Percentiles rank a stretch among this genome's conserved stretches.
phyloP scores from a whole-genome alignment of 2,797 vertebrate species.

The Phaenicophaeus curvirostris region DNA sequence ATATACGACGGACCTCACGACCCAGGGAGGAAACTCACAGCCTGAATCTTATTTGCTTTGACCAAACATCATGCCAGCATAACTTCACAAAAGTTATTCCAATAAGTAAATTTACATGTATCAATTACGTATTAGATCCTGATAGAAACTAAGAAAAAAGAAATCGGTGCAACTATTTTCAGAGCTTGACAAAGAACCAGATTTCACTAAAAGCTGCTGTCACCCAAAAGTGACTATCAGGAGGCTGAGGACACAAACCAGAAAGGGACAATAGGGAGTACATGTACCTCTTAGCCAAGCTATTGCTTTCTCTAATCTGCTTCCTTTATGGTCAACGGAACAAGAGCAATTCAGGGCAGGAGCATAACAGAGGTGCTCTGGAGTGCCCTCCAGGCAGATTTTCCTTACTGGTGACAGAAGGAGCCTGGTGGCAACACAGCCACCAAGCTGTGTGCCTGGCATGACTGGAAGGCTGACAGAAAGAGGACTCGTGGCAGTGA shows the following conservation, averaged over 20 bases:
- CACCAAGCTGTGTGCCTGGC: fast-evolving
- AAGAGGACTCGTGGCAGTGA: neutral
- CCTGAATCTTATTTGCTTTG: neutral
- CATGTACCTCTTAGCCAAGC: neutral
- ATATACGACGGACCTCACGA: neutral
- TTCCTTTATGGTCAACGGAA: neutral
- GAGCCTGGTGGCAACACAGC: neutral
- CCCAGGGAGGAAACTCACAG: neutral
- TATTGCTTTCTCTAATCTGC: neutral
- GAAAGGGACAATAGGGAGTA: neutral
- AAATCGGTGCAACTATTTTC: neutral
- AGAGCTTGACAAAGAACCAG: neutral
- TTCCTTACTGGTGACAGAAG: neutral
- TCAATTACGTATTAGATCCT: neutral
- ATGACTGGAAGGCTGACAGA: neutral
- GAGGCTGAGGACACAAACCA: slow-evolving; percentile 4
- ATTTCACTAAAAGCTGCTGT: neutral
- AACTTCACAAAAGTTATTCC: neutral
- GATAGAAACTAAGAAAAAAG: neutral
- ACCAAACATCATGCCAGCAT: neutral
- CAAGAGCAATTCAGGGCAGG: neutral
- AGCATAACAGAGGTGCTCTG: neutral
- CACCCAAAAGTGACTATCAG: neutral
- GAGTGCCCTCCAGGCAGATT: neutral
- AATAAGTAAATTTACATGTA: neutral